Percentiles rank a stretch among this genome's conserved stretches.
Evolutionary conservation across 1,140 invertebrate species (phyloP).

Genomic region (Lordiphosa stackelbergi): DNA sequence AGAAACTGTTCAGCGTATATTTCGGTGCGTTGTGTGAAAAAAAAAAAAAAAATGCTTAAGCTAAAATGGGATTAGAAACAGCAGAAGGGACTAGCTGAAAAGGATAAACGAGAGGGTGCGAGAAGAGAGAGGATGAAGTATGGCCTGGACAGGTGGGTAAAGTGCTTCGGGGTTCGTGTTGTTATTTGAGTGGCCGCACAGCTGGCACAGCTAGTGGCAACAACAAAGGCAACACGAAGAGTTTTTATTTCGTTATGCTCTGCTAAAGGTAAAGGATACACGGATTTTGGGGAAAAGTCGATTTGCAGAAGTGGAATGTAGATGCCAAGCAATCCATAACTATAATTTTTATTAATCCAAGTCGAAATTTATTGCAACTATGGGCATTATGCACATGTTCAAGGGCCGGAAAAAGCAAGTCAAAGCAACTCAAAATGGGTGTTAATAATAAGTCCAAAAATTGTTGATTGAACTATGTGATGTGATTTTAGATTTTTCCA

Average conservation of each 20-base stretch:
- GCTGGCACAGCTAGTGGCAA: conserved; percentile 42
- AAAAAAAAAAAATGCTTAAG: conserved; percentile 58
- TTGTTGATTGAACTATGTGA: too few species aligned
- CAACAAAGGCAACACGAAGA: conserved; percentile 7
- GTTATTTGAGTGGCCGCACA: conserved; percentile 62
- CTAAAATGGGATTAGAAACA: conserved; percentile 71
- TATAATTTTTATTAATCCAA: too few species aligned
- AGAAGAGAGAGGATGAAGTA: conserved; percentile 14
- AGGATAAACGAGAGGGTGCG: background rate
- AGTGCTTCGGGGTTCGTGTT: conserved; percentile 42
- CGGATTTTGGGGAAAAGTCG: too few species aligned
- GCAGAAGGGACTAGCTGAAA: conserved; percentile 27
- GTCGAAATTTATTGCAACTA: too few species aligned
- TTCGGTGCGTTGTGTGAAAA: conserved; percentile 44
- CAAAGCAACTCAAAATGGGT: too few species aligned
- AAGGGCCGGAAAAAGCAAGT: too few species aligned
- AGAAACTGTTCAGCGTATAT: conserved; percentile 17
- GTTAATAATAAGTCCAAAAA: too few species aligned
- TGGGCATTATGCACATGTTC: too few species aligned
- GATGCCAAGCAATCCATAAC: too few species aligned
- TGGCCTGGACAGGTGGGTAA: conserved; percentile 27
- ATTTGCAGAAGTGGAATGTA: too few species aligned
- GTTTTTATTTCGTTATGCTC: too few species aligned
- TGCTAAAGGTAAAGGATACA: conserved; percentile 13
- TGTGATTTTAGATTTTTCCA: too few species aligned